Conservation (phyloP, 2,888 invertebrate species). For the Pomacea canaliculata region DNA sequence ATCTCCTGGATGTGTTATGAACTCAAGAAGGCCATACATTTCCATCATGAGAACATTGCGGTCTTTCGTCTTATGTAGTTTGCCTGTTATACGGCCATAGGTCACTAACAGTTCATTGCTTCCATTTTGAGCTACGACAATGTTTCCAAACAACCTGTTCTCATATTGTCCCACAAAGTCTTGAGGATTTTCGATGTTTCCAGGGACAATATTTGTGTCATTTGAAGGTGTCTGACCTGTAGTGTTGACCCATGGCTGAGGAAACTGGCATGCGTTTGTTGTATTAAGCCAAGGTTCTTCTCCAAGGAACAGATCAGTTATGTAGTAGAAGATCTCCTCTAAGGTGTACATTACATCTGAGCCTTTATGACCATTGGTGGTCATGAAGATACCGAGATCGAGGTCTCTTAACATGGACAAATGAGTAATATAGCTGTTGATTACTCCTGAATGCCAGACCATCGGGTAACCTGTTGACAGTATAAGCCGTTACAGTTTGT, state of each 20-base stretch:
- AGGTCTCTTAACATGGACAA: neutral
- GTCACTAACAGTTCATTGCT: neutral
- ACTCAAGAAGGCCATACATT: neutral
- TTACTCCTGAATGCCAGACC: neutral
- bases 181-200: neutral
- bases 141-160: conserved; percentile 32
- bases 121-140: conserved; percentile 12
- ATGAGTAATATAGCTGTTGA: neutral
- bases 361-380: neutral
- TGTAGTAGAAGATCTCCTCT: conserved; percentile 34
- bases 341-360: neutral
- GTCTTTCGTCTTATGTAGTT: neutral
- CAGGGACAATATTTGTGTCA: conserved; percentile 1
- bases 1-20: neutral
- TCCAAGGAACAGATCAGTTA: conserved; percentile 42
- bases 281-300: conserved; percentile 43
- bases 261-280: conserved; percentile 43
- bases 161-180: conserved; percentile 33
- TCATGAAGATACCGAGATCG: neutral
- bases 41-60: conserved; percentile 6
- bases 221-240: neutral
- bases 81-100: conserved; percentile 11
- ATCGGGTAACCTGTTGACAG: neutral
- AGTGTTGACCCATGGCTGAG: conserved; percentile 27
- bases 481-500: neutral